Base-by-base conservation (phyloP, 2,113 vertebrate genomes). In the Trochalopteron elliotii region DNA sequence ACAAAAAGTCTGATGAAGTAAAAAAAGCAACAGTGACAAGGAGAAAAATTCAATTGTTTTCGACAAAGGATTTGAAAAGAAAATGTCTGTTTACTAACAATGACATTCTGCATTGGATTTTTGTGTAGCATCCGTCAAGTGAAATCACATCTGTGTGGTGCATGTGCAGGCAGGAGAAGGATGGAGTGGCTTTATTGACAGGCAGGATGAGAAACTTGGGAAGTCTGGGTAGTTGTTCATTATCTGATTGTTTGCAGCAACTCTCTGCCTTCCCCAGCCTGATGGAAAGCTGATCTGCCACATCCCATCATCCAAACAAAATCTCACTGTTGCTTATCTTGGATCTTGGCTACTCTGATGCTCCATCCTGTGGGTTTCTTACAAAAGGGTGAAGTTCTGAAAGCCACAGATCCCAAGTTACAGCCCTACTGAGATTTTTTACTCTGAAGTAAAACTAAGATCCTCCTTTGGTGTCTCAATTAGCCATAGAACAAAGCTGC, bases 121-220 rank as follows among this genome's bases (percentile, higher is more conserved):
- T 77, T 22, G 42, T 7, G 77, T 50, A 87, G 69, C 80, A 81
- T 55, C 87, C 89, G 89, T 93, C 91, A 87, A 87, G 87, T 63
- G 42, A 55, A 92, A 93, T 96, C 80, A 74, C 49, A 64, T 94
- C 72, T 61, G 37, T 4, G 22, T 19, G n/a, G 27, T 69, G 80
- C 31, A 8, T n/a, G 60, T 79, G 76, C 76, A 86, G 55, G 71
- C 30, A 70, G 83, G 67, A 85, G 87, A 65, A 47, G 68, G 80
- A 81, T 89, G 52, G 69, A 91, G 83, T 47, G 64, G 77, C 55
- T 91, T 92, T 94, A 91, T 81, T 95, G 96, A 71, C 80, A 83
- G 83, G 68, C 47, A 71, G 74, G 65, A 84, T 87, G 85, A 84
- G 87, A 82, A 94, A 47, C 56, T 45, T 44, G 57, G 60, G 69